Percentiles rank a stretch among this genome's conserved stretches.
phyloP scores from a whole-genome alignment of 2,113 vertebrate genomes.

The Prolemur simus region DNA sequence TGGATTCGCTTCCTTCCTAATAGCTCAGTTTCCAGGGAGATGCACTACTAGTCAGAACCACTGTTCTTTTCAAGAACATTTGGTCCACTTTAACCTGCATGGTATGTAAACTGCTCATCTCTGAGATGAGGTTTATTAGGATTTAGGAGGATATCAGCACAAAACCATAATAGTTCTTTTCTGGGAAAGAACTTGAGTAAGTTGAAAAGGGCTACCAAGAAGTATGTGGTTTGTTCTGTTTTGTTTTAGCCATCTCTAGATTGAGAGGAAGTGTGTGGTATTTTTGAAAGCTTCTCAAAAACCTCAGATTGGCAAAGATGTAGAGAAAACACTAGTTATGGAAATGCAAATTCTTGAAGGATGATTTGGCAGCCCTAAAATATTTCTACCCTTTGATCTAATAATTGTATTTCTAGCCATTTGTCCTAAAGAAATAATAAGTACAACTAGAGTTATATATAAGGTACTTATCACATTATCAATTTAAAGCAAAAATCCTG shows the following conservation, averaged over 20 bases:
- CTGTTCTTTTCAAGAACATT: background rate
- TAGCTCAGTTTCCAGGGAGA: background rate
- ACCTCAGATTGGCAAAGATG: background rate
- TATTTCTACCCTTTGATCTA: background rate
- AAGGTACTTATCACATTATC: background rate
- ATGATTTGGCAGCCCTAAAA: slow-evolving; percentile 15
- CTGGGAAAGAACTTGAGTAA: slow-evolving; percentile 34
- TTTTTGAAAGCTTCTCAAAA: slow-evolving; percentile 35
- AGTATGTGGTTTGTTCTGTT: background rate
- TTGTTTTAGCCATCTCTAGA: no score
- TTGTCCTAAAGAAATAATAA: background rate
- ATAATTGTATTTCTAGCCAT: slow-evolving; percentile 7
- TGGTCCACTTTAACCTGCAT: background rate
- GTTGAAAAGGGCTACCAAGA: slow-evolving; percentile 15
- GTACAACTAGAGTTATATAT: background rate
- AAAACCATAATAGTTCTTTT: slow-evolving; percentile 23
- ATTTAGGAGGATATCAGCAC: background rate
- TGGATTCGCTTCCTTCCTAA: background rate
- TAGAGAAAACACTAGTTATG: background rate
- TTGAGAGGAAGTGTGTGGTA: background rate
- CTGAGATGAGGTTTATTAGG: background rate
- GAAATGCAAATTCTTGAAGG: background rate
- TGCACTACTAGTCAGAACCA: background rate
- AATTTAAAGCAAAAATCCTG: slow-evolving; percentile 32
- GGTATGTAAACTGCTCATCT: background rate